A percentile compares a stretch with the other conserved stretches of the same genome.
Evolutionary conservation across 2,888 invertebrate species (phyloP).

Genomic region (Lymantria dispar): DNA sequence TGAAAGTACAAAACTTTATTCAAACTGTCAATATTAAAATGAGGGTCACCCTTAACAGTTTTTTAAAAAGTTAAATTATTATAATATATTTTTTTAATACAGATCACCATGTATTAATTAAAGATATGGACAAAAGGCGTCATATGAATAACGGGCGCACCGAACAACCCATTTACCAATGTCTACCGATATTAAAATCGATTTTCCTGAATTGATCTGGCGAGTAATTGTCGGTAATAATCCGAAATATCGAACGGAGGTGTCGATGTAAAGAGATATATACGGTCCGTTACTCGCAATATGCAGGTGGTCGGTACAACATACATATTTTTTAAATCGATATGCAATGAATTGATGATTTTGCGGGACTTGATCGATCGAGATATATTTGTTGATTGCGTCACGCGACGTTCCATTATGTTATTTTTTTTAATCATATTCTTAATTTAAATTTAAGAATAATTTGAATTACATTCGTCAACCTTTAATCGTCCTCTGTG

Average conservation of each 20-base stretch:
- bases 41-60: conserved; percentile 16
- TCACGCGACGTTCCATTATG: conserved; percentile 19
- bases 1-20: background rate
- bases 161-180: conserved; percentile 36
- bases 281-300: conserved; percentile 62
- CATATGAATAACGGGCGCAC: conserved; percentile 31
- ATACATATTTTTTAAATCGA: conserved; percentile 42
- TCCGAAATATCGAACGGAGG: conserved; percentile 49
- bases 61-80: background rate
- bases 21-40: conserved; percentile 17
- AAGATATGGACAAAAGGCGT: conserved; percentile 33
- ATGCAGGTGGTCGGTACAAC: conserved; percentile 60
- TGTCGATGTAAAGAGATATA: conserved; percentile 67
- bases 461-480: conserved; percentile 3
- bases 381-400: conserved; percentile 28
- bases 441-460: conserved; percentile 17
- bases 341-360: conserved; percentile 51
- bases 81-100: conserved; percentile 22
- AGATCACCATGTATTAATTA: conserved; percentile 33
- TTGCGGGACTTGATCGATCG: conserved; percentile 36
- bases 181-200: conserved; percentile 37
- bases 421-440: conserved; percentile 7
- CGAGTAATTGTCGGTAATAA: conserved; percentile 69
- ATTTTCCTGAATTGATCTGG: conserved; percentile 55
- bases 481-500: too few species aligned